Evolutionary conservation across 2,888 invertebrate genomes (phyloP), one percentile per base, ranked within the genome.

Genomic region (Pteria penguin): DNA sequence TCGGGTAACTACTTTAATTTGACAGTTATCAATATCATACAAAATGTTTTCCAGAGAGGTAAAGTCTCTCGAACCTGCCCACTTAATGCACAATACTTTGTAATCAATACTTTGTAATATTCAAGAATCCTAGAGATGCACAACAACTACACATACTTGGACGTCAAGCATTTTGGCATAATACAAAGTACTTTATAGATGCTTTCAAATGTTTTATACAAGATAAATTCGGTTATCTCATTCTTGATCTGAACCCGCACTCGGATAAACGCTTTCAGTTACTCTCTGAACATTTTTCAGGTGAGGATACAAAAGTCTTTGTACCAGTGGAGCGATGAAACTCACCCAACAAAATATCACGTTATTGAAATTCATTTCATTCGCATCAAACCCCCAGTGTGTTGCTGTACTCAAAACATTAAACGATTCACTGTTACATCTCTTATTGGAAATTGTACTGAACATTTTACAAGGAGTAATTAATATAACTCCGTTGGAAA

Each of bases 11-110:
- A 82, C 72, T 36, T 65, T 5, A 74, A 79, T 61, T 73, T 76
- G 45, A 76, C 79, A 5, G 77, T 78, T n/a, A 78, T 80, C 60
- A 76, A 76, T 66, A 45, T 79, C 31, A 67, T 81, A 52, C 80
- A 83, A 62, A 81, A 79, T 66, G 22, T 83, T 24, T 84, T 81
- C 76, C 36, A 73, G 24, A 68, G 72, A 55, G 76, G 76, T 26
- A 82, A 82, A 76, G 75, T 71, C n/a, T 79, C 80, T 63, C 67
- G 82, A 11, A 81, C 81, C 1, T 72, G 78, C 4, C 76, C 72
- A 66, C 65, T 82, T 65, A 81, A 82, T n/a, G n/a, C n/a, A n/a
- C n/a, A n/a, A n/a, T n/a, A n/a, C n/a, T n/a, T n/a, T n/a, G n/a
- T 54, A 75, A 72, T 36, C 81, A 82, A 72, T 84, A 81, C 69